Evolutionary conservation across 2,888 invertebrate species (phyloP), one percentile per base, ranked within the genome.

Genomic region (Drosophila austrosaltans): DNA sequence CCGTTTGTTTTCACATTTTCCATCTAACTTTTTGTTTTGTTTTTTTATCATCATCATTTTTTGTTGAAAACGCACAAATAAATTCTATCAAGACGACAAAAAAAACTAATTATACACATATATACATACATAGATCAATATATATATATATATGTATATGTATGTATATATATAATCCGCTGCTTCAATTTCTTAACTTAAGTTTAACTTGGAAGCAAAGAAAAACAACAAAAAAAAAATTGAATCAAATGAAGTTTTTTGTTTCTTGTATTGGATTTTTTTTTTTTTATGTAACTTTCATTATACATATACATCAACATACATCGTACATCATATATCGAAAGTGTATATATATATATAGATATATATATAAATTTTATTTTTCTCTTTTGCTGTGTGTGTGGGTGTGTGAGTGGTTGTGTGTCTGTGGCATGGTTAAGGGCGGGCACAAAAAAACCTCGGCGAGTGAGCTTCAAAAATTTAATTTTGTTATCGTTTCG

Each of bases 181-280:
- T 74, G 73, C 53, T 68, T 63, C 12, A 63, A 42, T 48, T 63
- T 76, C 69, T 77, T 53, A 87, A 83, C 82, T 77, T 80, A 83
- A 78, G 75, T 82, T 82, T 77, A 80, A 83, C 86, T 87, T 87
- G 71, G 63, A 72, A 72, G 81, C 83, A 75, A 85, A 79, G 72
- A 76, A 78, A 81, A 58, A 75, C 58, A 75, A 72, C 61, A 39
- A 71, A 82, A 79, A 74, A 72, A 76, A 79, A 75, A 66, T 68
- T 60, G 53, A 48, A 48, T 72, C 61, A 81, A 77, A 77, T 81
- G 77, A 87, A 73, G 80, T 87, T 82, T 82, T 25, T 48, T 48
- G 10, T 25, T 48, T 48, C 10, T 25, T 48, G 48, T 12, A 12
- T 48, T 48, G 48, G 53, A 82, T 79, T 77, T 16, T 16, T 79